These are phyloP conservation scores for Pollimyrus isidori DNA, from an alignment of 2,113 vertebrate genomes.

Conservation along the genomic window DNA sequence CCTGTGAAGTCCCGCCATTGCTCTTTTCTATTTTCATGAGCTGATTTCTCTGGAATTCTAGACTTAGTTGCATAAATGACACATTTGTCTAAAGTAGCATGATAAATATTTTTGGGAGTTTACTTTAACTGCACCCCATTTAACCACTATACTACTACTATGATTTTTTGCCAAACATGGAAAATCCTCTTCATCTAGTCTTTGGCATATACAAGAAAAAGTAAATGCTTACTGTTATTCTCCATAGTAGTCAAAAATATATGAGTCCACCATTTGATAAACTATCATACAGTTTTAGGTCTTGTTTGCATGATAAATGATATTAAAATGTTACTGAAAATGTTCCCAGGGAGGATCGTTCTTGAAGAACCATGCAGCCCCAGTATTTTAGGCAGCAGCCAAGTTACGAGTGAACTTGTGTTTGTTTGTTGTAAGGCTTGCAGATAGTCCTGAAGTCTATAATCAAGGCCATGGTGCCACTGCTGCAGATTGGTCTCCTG, in stretches of 20 bases:
- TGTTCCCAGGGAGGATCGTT: not conserved
- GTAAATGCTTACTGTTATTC: not conserved
- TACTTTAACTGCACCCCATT: not conserved
- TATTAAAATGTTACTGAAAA: not conserved
- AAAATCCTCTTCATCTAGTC: not conserved
- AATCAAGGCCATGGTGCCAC: conserved; percentile 72
- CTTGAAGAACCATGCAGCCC: not conserved
- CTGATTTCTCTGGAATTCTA: not conserved
- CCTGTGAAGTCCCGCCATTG: not conserved
- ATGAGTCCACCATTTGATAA: not conserved
- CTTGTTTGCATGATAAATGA: not conserved
- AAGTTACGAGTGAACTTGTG: not conserved
- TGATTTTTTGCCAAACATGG: not conserved
- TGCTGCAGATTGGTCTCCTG: conserved; percentile 70
- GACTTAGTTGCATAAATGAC: not conserved
- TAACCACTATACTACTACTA: not conserved
- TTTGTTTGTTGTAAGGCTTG: conserved; percentile 47
- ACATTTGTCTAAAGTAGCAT: not conserved
- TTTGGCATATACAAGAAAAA: not conserved
- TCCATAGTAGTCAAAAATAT: not conserved
- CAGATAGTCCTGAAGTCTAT: conserved; percentile 75
- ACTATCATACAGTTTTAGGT: not conserved
- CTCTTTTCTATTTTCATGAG: not conserved
- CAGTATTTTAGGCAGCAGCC: not conserved
- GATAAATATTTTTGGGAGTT: not conserved